Percentiles rank a stretch among this genome's conserved stretches.
Conservation (phyloP, 1,140 invertebrate genomes). For the Aphis gossypii region DNA sequence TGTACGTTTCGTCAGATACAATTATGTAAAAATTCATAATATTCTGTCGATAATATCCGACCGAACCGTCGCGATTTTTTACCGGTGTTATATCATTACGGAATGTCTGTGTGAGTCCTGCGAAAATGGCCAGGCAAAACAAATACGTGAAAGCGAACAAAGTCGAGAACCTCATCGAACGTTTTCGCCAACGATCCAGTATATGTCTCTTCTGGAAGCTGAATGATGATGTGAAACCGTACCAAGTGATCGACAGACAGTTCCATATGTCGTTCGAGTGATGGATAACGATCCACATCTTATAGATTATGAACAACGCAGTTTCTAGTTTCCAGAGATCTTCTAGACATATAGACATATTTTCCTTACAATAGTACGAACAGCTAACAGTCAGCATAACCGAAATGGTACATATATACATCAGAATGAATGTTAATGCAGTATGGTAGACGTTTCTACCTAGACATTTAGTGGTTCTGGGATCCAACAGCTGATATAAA, state of each 20-base stretch:
- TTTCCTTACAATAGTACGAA: background rate
- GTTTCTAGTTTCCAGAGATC: background rate
- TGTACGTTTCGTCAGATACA: background rate
- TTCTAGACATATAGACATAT: background rate
- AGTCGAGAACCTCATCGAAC: accelerated
- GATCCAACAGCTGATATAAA: background rate
- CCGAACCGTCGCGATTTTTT: background rate
- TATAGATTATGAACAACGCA: background rate
- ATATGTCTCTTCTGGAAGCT: background rate
- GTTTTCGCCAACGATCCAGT: background rate
- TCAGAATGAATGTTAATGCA: accelerated
- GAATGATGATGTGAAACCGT: background rate
- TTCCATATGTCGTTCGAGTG: background rate
- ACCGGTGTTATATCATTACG: background rate
- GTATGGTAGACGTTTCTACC: background rate
- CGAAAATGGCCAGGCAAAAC: too few relatives aligned
- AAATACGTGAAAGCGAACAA: accelerated
- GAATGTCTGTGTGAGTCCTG: too few relatives aligned
- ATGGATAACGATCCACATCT: background rate
- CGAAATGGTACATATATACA: accelerated
- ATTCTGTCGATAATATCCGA: background rate
- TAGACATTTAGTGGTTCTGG: accelerated
- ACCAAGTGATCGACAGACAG: background rate
- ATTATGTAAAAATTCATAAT: background rate
- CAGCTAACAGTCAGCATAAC: background rate